Base-by-base conservation (phyloP, 2,113 vertebrate genomes). In the Podarcis muralis region DNA sequence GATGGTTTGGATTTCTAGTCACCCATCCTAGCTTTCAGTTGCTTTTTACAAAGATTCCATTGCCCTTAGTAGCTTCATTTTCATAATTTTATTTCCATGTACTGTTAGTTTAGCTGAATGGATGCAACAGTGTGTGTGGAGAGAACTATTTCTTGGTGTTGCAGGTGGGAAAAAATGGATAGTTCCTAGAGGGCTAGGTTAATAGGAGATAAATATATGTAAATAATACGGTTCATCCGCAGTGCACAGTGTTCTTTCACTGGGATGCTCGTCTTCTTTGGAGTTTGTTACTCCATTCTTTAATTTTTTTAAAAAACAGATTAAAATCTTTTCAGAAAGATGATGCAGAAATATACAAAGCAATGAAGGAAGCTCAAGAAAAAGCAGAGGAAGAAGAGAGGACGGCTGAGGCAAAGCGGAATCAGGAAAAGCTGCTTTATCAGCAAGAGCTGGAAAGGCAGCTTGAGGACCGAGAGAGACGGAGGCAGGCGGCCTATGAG, bases 371-470 rank as follows among this genome's bases (percentile, higher is more conserved):
- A 1, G 97, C 98, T 7, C 88, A 93, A 0, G 96, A 98, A 82
- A 96, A 87, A 80, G 88, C 91, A 1, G 74, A 72, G 0, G 23
- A 90, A 40, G 98, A 98, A 93, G 94, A 98, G 92, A 93, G 83
- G 78, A 96, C 93, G 76, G 95, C 94, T 79, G 95, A 98, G 72
- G 93, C 96, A 88, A 97, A 84, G 85, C 97, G 90, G 32, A 93
- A 96, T 0, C 83, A 98, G 93, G 96, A 97, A 82, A 93, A 96
- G 92, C 59, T 96, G 23, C 94, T 90, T 0, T 98, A 99, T 88
- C 97, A 97, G 81, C 95, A 93, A 77, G 97, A 98, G n/a, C 95
- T 99, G 88, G 97, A 98, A 81, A 97, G 96, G 79, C 99, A 99
- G 94, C 93, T 99, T 12, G 92, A 98, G 88, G 98, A 99, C 30